A percentile compares a stretch with the other conserved stretches of the same genome.
phyloP scores from a whole-genome alignment of 2,113 vertebrate species.

The Terrapene triunguis region DNA sequence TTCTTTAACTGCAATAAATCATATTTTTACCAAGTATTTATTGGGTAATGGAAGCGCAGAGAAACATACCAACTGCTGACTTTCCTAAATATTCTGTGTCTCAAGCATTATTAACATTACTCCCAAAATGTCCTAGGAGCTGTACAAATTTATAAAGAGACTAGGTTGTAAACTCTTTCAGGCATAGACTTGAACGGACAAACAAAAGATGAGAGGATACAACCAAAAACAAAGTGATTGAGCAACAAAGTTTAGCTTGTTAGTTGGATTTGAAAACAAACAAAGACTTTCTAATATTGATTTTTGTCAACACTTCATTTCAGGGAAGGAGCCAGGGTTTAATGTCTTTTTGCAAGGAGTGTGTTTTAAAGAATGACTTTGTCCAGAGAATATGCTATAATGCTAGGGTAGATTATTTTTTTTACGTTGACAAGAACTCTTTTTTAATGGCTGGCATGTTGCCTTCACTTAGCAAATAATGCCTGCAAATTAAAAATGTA shows the following conservation, averaged over 20 bases:
- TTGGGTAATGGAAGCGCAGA: neutral
- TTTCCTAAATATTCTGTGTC: neutral
- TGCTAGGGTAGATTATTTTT: neutral
- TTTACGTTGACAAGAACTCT: neutral
- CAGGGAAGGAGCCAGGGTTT: neutral
- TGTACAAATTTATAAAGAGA: neutral
- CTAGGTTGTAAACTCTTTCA: neutral
- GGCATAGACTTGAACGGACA: neutral
- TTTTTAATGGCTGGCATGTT: neutral
- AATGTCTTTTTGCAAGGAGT: neutral
- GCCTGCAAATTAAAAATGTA: constrained; percentile 42
- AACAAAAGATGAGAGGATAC: neutral
- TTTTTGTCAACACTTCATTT: neutral
- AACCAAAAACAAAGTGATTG: neutral
- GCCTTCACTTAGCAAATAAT: neutral
- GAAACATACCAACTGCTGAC: neutral
- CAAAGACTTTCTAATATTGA: neutral
- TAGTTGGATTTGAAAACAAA: neutral
- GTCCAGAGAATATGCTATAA: neutral
- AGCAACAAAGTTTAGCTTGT: neutral
- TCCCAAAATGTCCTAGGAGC: neutral
- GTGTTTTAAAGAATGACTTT: neutral
- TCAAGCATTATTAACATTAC: neutral
- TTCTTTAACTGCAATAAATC: neutral
- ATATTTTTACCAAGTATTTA: neutral